phyloP scores from a whole-genome alignment of 2,888 invertebrate genomes.

The Diloba caeruleocephala region DNA sequence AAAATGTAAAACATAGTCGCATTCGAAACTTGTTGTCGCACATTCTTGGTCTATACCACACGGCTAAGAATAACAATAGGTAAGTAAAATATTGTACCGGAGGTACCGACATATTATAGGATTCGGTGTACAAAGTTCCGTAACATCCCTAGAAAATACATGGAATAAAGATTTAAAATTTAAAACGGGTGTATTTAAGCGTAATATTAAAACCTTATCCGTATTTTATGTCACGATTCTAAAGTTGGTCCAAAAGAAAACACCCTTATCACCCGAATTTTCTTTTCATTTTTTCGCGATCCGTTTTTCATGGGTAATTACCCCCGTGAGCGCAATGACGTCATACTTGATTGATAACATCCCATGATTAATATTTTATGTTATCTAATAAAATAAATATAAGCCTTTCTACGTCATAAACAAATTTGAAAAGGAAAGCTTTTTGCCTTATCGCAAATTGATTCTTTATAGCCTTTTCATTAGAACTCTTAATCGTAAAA shows the following conservation, averaged over 20 bases:
- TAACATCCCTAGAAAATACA: too few species aligned
- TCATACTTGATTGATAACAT: constrained; percentile 54
- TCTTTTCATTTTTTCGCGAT: constrained; percentile 35
- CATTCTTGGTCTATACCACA: too few species aligned
- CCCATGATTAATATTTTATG: constrained; percentile 50
- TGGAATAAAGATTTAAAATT: too few species aligned
- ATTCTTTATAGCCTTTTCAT: constrained; percentile 11
- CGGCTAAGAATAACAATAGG: too few species aligned
- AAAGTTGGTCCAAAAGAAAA: constrained; percentile 28
- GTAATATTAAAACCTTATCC: too few species aligned
- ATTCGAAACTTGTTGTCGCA: too few species aligned
- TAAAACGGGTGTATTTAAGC: too few species aligned
- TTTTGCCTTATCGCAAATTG: constrained; percentile 13
- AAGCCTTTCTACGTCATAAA: constrained; percentile 3
- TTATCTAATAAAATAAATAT: constrained; percentile 45
- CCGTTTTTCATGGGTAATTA: constrained; percentile 52
- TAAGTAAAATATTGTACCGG: too few species aligned
- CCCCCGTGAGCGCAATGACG: constrained; percentile 44
- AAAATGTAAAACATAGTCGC: too few species aligned
- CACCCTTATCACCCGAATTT: constrained; percentile 24
- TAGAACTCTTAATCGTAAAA: too few species aligned
- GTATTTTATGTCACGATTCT: constrained; percentile 21
- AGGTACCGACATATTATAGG: too few species aligned
- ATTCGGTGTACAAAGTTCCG: too few species aligned
- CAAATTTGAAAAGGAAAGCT: constrained; percentile 7